These are phyloP conservation scores for Apogon talboti DNA, from an alignment of 2,797 vertebrate species.

Conservation along the genomic window DNA sequence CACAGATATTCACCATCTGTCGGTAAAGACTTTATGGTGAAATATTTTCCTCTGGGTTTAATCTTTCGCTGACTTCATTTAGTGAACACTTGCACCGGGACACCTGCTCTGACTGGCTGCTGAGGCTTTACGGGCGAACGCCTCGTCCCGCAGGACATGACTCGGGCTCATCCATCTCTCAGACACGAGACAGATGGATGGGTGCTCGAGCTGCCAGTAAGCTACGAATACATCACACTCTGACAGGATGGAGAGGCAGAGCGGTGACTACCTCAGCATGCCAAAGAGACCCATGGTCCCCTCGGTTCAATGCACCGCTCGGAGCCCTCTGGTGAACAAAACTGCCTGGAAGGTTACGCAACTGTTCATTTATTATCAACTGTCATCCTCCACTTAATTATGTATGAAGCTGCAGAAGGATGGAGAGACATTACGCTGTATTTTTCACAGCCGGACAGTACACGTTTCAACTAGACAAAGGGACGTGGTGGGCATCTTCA, in stretches of 20 bases:
- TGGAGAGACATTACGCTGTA: constrained; percentile 27
- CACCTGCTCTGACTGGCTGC: constrained; percentile 7
- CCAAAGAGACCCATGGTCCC: constrained; percentile 35
- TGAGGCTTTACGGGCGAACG: not conserved
- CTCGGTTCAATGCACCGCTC: constrained; percentile 26
- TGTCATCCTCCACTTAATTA: constrained; percentile 42
- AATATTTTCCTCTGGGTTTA: not conserved
- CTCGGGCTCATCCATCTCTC: constrained; percentile 48
- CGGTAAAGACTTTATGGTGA: not conserved
- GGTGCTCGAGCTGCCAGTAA: constrained; percentile 33
- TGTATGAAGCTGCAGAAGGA: constrained; percentile 43
- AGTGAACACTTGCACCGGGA: not conserved
- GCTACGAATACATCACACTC: constrained; percentile 38
- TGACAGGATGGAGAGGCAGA: constrained; percentile 34
- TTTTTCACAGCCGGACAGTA: constrained; percentile 5
- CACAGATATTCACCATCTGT: not conserved
- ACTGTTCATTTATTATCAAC: constrained; percentile 43
- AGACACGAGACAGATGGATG: constrained; percentile 51
- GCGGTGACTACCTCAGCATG: constrained; percentile 35
- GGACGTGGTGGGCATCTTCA: too few relatives aligned
- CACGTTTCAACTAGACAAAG: too few relatives aligned
- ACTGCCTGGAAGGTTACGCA: constrained; percentile 31
- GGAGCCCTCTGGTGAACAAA: constrained; percentile 15
- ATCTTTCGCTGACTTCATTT: not conserved
- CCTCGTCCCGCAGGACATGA: constrained; percentile 26